Conservation (phyloP, 2,113 vertebrate species). For the Rhea americana region DNA sequence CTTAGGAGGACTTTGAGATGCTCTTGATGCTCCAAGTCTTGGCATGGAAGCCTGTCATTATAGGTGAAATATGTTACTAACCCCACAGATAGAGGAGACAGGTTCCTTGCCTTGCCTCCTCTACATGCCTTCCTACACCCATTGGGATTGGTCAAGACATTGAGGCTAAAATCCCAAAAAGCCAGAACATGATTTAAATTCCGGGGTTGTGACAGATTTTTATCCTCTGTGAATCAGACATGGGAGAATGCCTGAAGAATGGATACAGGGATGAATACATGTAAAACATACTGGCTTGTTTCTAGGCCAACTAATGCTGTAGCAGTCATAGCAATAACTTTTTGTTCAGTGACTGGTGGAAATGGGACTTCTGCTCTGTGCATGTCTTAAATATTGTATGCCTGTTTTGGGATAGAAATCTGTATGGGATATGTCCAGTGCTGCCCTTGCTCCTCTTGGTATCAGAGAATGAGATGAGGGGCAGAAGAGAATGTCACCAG, state of each 20-base stretch:
- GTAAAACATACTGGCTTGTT: not conserved
- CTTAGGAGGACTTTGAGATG: conserved; percentile 28
- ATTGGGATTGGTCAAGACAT: not conserved
- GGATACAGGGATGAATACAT: not conserved
- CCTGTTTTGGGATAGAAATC: not conserved
- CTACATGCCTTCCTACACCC: not conserved
- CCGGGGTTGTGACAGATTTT: not conserved
- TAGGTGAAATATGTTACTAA: not conserved
- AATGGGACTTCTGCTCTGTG: not conserved
- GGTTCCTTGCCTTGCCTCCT: not conserved
- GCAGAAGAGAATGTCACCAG: not conserved
- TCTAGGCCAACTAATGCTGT: not conserved
- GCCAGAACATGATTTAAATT: not conserved
- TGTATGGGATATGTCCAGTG: not conserved
- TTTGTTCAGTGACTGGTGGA: not conserved
- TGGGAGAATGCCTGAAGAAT: not conserved
- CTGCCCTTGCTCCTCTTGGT: not conserved
- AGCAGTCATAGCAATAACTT: not conserved
- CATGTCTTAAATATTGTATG: not conserved
- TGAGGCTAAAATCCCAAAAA: not conserved
- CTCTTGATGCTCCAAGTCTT: not conserved
- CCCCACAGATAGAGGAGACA: not conserved
- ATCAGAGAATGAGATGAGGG: not conserved
- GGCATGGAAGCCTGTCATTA: not conserved
- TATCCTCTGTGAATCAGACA: not conserved